These are phyloP conservation scores for Cosmia pyralina DNA, from an alignment of 2,888 invertebrate genomes.

Conservation along the genomic window DNA sequence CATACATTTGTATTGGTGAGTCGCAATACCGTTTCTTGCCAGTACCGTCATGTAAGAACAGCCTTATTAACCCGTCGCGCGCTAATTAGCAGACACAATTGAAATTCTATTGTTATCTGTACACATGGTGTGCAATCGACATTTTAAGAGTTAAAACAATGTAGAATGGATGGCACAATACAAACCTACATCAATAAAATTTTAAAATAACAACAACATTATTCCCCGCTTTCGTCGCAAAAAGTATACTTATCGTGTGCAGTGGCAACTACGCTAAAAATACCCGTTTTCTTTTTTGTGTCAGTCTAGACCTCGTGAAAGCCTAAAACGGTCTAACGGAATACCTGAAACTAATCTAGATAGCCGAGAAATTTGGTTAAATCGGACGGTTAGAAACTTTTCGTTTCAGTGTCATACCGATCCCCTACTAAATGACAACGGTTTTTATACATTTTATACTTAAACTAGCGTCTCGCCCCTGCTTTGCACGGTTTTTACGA, in stretches of 20 bases:
- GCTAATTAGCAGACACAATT: too few species aligned
- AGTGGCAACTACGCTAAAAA: background rate
- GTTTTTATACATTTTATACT: background rate
- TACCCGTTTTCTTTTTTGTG: constrained; percentile 7
- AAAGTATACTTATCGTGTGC: background rate
- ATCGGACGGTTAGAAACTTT: constrained; percentile 63
- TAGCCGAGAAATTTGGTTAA: constrained; percentile 60
- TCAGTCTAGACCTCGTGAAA: constrained; percentile 43
- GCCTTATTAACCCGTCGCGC: too few species aligned
- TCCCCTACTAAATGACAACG: constrained; percentile 56
- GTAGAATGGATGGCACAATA: too few species aligned
- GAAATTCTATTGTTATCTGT: too few species aligned
- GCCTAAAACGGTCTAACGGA: constrained; percentile 50
- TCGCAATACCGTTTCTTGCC: too few species aligned
- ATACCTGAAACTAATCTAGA: constrained; percentile 55
- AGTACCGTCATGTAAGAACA: too few species aligned
- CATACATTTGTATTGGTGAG: too few species aligned
- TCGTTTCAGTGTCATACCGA: constrained; percentile 60
- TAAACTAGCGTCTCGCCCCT: background rate
- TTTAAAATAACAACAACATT: background rate
- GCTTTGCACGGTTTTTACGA: background rate
- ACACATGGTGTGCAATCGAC: too few species aligned
- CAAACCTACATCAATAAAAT: too few species aligned
- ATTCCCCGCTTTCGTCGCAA: background rate
- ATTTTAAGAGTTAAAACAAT: too few species aligned